Percentiles rank a stretch among this genome's conserved stretches.
Evolutionary conservation across 2,888 invertebrate species (phyloP).

Genomic region (Digitonthophagus gazella): DNA sequence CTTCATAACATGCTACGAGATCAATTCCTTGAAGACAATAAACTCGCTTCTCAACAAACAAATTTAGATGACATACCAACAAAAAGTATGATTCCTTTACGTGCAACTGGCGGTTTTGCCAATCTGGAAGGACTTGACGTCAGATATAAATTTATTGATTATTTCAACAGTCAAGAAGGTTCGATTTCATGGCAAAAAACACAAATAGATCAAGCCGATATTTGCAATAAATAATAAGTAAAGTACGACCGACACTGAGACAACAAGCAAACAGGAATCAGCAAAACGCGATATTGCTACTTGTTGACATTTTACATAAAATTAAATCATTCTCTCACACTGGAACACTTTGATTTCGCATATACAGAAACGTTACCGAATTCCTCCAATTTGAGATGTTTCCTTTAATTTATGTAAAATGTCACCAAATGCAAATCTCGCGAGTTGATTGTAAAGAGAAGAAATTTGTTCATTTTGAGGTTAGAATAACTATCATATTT

Average conservation of each 20-base stretch:
- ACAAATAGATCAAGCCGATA: background rate
- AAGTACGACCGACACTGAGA: too few species aligned
- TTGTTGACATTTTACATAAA: too few species aligned
- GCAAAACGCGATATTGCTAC: too few species aligned
- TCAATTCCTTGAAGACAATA: too few species aligned
- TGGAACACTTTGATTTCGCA: too few species aligned
- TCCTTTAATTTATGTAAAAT: background rate
- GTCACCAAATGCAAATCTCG: too few species aligned
- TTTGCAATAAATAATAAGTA: background rate
- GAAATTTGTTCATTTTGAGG: background rate
- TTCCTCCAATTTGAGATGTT: too few species aligned
- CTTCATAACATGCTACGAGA: conserved; percentile 29
- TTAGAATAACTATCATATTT: background rate
- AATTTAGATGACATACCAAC: conserved; percentile 39
- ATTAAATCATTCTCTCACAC: too few species aligned
- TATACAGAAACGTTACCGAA: too few species aligned
- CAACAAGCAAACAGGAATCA: too few species aligned
- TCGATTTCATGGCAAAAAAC: conserved; percentile 16
- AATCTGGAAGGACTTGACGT: conserved; percentile 22
- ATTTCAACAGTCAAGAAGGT: conserved; percentile 20
- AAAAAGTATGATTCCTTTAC: conserved; percentile 45
- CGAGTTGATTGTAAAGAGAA: background rate
- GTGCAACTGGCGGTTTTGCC: conserved; percentile 20
- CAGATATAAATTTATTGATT: conserved; percentile 12
- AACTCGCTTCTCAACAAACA: conserved; percentile 31